Percentiles rank a stretch among this genome's conserved stretches.
phyloP scores from a whole-genome alignment of 2,888 invertebrate species.

The Pachliopta kotzebuea region DNA sequence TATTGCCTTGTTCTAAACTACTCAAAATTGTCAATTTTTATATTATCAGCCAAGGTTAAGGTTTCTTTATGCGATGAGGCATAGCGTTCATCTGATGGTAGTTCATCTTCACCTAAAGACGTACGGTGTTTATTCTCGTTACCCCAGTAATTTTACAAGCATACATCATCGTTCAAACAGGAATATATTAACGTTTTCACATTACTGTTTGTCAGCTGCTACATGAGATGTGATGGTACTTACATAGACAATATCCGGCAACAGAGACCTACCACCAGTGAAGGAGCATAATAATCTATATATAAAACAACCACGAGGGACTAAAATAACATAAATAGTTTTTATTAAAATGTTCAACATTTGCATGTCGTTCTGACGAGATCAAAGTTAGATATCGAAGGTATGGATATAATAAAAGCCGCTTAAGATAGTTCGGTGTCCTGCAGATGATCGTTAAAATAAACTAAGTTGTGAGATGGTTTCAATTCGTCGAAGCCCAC shows the following conservation, averaged over 20 bases:
- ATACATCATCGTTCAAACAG: too few species aligned
- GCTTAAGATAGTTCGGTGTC: conserved; percentile 1
- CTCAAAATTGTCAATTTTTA: neutral
- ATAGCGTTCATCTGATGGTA: too few species aligned
- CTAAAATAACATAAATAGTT: neutral
- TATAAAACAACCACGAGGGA: neutral
- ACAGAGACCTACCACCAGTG: neutral
- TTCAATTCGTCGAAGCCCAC: conserved; percentile 4
- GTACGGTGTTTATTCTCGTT: too few species aligned
- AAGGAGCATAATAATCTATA: neutral
- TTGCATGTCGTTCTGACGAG: conserved; percentile 2
- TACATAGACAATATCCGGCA: too few species aligned
- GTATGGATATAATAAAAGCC: neutral
- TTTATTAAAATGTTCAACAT: neutral
- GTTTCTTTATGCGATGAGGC: too few species aligned
- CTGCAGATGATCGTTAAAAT: conserved; percentile 22
- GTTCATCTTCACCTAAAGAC: too few species aligned
- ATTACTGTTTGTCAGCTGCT: too few species aligned
- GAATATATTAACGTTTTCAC: too few species aligned
- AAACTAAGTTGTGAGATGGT: conserved; percentile 11
- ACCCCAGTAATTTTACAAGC: too few species aligned
- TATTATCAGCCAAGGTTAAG: too few species aligned
- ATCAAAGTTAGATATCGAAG: conserved; percentile 5
- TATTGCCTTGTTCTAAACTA: neutral
- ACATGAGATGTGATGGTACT: too few species aligned